A percentile compares a stretch with the other conserved stretches of the same genome.
Conservation (phyloP, 1,140 invertebrate species). For the Leucophenga varia region DNA sequence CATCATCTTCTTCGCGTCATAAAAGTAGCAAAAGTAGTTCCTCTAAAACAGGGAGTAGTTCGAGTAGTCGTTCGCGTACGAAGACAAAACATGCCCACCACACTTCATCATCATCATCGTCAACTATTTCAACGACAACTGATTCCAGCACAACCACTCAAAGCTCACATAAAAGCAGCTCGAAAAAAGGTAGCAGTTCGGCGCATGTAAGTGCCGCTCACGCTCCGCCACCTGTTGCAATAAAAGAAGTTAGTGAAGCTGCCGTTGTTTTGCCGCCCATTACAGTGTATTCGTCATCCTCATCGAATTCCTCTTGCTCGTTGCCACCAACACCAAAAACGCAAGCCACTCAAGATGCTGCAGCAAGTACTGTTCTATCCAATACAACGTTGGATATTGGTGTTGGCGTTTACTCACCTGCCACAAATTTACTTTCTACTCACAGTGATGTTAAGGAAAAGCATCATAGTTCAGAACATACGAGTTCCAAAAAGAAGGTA, state of each 20-base stretch:
- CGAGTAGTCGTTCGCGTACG: slow-evolving; percentile 40
- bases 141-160: slow-evolving; percentile 23
- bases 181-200: slow-evolving; percentile 7
- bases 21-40: slow-evolving; percentile 48
- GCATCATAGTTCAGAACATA: no score
- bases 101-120: slow-evolving; percentile 18
- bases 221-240: neutral
- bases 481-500: no score
- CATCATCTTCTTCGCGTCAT: slow-evolving; percentile 43
- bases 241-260: neutral
- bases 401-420: no score
- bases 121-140: slow-evolving; percentile 17
- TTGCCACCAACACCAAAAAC: slow-evolving; percentile 39
- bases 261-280: slow-evolving; percentile 14
- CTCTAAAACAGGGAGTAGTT: slow-evolving; percentile 33
- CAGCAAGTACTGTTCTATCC: slow-evolving; percentile 17
- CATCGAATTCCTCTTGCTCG: slow-evolving; percentile 48
- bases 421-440: no score
- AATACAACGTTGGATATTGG: slow-evolving; percentile 22
- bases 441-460: no score
- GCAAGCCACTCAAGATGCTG: neutral
- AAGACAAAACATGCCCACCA: slow-evolving; percentile 47
- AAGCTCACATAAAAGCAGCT: neutral
- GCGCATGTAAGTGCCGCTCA: no score
- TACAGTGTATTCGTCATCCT: slow-evolving; percentile 43